Evolutionary conservation across 2,888 invertebrate species (phyloP).

Genomic region (Cabera pusaria): DNA sequence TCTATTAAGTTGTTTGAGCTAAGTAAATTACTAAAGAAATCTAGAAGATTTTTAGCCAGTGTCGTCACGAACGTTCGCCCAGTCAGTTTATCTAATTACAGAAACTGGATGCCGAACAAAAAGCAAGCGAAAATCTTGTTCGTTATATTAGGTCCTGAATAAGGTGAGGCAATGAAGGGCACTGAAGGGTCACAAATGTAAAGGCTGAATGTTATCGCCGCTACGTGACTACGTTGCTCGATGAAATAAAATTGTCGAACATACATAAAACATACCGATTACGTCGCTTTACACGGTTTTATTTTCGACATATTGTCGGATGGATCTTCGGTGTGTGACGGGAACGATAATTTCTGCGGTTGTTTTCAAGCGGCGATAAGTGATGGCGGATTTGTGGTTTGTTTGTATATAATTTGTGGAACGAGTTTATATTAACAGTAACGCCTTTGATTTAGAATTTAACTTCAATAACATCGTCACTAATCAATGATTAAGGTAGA

Average conservation of each 20-base stretch:
- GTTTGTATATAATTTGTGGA: no score
- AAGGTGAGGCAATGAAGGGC: slow-evolving; percentile 40
- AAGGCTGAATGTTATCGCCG: slow-evolving; percentile 41
- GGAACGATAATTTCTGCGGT: slow-evolving; percentile 3
- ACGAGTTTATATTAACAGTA: no score
- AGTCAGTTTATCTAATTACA: slow-evolving; percentile 17
- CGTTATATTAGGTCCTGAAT: slow-evolving; percentile 39
- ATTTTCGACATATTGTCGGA: slow-evolving; percentile 21
- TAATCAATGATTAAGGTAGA: no score
- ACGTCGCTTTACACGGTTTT: slow-evolving; percentile 26
- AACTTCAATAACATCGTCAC: no score
- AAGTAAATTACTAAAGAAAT: slow-evolving; percentile 6
- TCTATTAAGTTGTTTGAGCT: no score
- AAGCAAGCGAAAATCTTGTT: slow-evolving; percentile 34
- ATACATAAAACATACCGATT: slow-evolving; percentile 34
- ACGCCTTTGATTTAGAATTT: no score
- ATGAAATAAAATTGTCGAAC: slow-evolving; percentile 44
- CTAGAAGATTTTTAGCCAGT: slow-evolving; percentile 9
- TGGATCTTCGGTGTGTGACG: slow-evolving; percentile 8
- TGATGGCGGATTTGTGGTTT: no score
- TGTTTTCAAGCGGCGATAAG: no score
- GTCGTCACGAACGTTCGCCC: slow-evolving; percentile 8
- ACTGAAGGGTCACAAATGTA: slow-evolving; percentile 45
- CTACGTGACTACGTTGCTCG: slow-evolving; percentile 51
- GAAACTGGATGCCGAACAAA: slow-evolving; percentile 11